Base-by-base conservation (phyloP, 2,113 vertebrate species). In the Odontesthes bonariensis region DNA sequence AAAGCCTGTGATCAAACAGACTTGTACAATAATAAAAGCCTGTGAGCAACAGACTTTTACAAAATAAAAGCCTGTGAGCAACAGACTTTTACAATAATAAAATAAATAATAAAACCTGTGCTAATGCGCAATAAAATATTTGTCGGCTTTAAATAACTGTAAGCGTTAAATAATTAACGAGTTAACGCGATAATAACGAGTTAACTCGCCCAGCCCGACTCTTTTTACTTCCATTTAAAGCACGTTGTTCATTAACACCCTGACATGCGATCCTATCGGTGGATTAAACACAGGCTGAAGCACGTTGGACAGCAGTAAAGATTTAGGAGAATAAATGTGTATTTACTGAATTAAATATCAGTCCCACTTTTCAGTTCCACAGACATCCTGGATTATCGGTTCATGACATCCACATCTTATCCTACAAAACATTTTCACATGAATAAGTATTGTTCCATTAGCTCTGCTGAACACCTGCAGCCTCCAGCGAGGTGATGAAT, bases 401-500 rank as follows among this genome's bases (percentile, higher is more conserved):
- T 32, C 19, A 14, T 76, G n/a, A 72, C 51, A 19, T 4, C 22
- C 42, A 11, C 5, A n/a, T 58, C 23, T 69, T 31, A 22, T 61
- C 17, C 3, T 5, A 3, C 38, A 54, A 32, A 56, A 62, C 17
- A 38, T 76, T 51, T 83, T 44, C 42, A 62, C 57, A 69, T 54
- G 58, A 66, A 75, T 85, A 82, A 81, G 82, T 74, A 79, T 82
- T 58, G 35, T 81, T 86, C 65, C 77, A 79, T 91, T 86, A 84
- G 70, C 58, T 67, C 51, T 0, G 40, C 46, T 31, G 11, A 56
- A 77, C 90, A 89, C 83, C 85, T 85, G 85, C 86, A 84, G 76
- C 79, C 68, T 13, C 46, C 60, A 47, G 69, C 52, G 0, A 53
- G 61, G 38, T 80, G 77, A 82, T 40, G 65, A 80, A 89, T 75